Evolutionary conservation across 2,113 vertebrate species (phyloP).

Genomic region (Aix galericulata): DNA sequence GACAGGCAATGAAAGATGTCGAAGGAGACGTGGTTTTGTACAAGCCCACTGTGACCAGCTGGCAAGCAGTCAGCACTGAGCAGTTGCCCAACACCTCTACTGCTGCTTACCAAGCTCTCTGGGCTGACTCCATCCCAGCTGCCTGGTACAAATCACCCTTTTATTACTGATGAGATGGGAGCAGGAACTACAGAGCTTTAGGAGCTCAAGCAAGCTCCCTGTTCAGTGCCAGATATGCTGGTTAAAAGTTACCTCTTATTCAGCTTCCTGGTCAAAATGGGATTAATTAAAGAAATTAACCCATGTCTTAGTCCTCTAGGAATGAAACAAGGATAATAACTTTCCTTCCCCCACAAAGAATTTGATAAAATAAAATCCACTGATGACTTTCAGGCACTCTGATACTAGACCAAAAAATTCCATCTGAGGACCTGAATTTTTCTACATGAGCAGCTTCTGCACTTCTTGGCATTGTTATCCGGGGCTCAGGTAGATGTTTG

Average conservation of each 20-base stretch:
- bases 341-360: neutral
- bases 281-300: neutral
- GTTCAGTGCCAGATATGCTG: neutral
- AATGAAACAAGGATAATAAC: neutral
- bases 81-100: neutral
- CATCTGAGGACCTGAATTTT: neutral
- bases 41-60: neutral
- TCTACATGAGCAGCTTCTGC: neutral
- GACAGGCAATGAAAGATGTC: neutral
- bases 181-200: neutral
- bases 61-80: neutral
- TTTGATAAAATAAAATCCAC: neutral
- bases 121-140: neutral
- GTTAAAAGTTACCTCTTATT: neutral
- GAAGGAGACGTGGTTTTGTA: neutral
- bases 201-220: neutral
- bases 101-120: neutral
- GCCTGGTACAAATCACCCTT: neutral
- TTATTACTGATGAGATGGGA: neutral
- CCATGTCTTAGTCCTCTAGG: neutral
- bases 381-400: neutral
- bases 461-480: neutral
- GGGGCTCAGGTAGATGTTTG: neutral
- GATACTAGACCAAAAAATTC: neutral
- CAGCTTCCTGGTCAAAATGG: neutral